These are phyloP conservation scores for Oedothorax gibbosus DNA, from an alignment of 1,140 invertebrate genomes.

Conservation along the genomic window DNA sequence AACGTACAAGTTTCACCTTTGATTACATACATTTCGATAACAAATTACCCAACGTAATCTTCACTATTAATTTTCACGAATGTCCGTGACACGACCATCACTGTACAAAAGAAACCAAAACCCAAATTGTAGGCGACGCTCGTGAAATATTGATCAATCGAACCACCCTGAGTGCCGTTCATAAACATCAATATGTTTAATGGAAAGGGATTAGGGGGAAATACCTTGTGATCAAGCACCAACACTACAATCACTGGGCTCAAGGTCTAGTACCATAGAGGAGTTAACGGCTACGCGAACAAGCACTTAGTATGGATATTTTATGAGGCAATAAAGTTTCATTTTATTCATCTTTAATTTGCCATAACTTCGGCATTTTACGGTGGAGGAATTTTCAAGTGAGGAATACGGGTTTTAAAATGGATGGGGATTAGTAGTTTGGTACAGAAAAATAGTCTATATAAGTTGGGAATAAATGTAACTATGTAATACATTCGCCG, in stretches of 20 bases:
- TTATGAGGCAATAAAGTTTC: conserved; percentile 52
- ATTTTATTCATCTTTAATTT: conserved; percentile 55
- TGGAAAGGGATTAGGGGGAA: conserved; percentile 30
- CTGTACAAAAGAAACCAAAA: no score
- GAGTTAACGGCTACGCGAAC: conserved; percentile 28
- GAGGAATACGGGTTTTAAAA: conserved; percentile 8
- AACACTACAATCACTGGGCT: conserved; percentile 25
- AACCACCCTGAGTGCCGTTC: conserved; percentile 9
- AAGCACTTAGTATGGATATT: conserved; percentile 51
- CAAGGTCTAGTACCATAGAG: background rate
- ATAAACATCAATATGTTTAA: conserved; percentile 58
- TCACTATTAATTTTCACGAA: no score
- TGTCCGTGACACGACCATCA: no score
- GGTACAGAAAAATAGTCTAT: background rate
- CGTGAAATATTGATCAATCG: conserved; percentile 52
- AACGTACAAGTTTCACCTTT: no score
- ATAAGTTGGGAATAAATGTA: background rate
- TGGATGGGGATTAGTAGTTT: background rate
- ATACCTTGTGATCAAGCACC: conserved; percentile 25
- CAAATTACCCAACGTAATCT: no score
- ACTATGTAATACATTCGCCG: background rate
- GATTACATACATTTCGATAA: no score
- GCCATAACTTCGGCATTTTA: background rate
- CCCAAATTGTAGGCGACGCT: conserved; percentile 3
- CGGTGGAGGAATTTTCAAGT: background rate